These are phyloP conservation scores for Emydura subglobosa DNA, from an alignment of 2,113 vertebrate genomes.

Conservation along the genomic window DNA sequence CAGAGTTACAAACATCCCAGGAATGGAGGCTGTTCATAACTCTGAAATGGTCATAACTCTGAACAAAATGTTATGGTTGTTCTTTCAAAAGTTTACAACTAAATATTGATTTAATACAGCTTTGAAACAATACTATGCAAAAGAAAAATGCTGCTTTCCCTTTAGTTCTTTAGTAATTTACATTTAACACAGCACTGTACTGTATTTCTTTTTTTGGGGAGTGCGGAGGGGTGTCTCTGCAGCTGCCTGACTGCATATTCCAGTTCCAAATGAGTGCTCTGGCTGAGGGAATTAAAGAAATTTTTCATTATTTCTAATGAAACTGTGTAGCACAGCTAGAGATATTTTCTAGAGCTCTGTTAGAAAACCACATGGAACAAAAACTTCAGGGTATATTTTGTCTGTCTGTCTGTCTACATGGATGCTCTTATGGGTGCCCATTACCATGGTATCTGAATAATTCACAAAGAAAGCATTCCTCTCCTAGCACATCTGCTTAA, in stretches of 20 bases:
- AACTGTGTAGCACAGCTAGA: not conserved
- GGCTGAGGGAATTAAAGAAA: not conserved
- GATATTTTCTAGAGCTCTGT: not conserved
- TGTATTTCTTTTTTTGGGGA: too few species aligned
- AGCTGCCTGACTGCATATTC: not conserved
- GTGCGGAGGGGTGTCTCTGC: too few species aligned
- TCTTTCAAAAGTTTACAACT: too few species aligned
- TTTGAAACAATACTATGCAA: too few species aligned
- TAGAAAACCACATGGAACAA: not conserved
- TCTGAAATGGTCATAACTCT: too few species aligned
- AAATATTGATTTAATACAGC: too few species aligned
- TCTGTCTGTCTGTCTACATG: not conserved
- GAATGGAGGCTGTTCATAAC: too few species aligned
- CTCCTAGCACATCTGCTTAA: not conserved
- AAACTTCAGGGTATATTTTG: not conserved
- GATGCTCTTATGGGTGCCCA: not conserved
- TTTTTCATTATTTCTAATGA: not conserved
- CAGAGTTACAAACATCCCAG: too few species aligned
- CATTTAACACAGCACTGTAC: too few species aligned
- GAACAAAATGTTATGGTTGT: too few species aligned
- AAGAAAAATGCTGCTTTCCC: too few species aligned
- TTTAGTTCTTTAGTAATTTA: too few species aligned
- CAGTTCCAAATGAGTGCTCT: not conserved
- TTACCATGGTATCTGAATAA: not conserved
- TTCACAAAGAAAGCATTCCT: not conserved